Evolutionary conservation across 2,797 vertebrate species (phyloP).

Genomic region (Accipiter fasciatus): DNA sequence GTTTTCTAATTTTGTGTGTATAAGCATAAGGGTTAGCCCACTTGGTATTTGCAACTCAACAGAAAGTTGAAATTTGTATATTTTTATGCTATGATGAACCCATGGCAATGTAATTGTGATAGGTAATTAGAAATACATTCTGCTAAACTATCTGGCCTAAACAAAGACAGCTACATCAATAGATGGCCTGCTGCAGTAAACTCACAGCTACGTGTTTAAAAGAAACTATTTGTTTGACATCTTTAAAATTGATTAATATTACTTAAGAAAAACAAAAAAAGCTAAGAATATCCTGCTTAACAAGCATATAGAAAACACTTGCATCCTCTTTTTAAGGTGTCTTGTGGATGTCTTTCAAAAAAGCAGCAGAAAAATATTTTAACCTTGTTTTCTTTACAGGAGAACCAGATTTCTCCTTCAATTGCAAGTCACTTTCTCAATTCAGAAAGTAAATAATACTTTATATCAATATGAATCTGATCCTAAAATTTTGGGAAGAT

Average conservation of each 20-base stretch:
- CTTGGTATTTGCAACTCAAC: not conserved
- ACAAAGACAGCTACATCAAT: constrained; percentile 11
- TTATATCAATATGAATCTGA: not conserved
- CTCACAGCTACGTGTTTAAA: not conserved
- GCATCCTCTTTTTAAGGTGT: not conserved
- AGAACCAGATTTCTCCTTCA: not conserved
- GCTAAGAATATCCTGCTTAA: not conserved
- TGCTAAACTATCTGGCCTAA: not conserved
- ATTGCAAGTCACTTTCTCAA: not conserved
- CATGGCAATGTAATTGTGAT: not conserved
- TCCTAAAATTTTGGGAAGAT: not conserved
- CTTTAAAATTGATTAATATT: constrained; percentile 35
- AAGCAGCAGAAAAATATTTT: not conserved
- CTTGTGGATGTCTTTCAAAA: not conserved
- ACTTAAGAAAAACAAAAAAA: constrained; percentile 39
- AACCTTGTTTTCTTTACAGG: not conserved
- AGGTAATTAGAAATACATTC: not conserved
- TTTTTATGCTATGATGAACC: constrained; percentile 42
- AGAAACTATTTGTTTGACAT: not conserved
- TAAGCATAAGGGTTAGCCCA: not conserved
- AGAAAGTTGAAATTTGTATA: not conserved
- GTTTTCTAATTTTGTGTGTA: not conserved
- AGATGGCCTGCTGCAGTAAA: not conserved
- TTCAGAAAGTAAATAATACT: not conserved
- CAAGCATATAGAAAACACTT: constrained; percentile 31